Percentiles rank a stretch among this genome's conserved stretches.
phyloP scores from a whole-genome alignment of 2,888 invertebrate species.

The Meteorus colon region DNA sequence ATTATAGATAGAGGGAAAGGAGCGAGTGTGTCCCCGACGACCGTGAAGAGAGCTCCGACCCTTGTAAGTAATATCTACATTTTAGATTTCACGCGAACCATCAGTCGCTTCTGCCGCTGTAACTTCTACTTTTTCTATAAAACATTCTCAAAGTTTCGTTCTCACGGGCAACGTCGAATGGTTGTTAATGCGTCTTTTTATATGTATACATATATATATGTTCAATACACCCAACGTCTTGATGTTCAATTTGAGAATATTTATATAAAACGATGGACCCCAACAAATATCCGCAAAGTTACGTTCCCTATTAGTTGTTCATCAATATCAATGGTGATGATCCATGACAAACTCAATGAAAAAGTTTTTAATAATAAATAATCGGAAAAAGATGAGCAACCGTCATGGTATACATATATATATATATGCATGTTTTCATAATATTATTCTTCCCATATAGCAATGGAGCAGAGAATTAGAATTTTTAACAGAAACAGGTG shows the following conservation, averaged over 20 bases:
- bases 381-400: too few species aligned
- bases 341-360: not conserved
- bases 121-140: slow-evolving; percentile 11
- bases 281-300: not conserved
- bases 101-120: slow-evolving; percentile 9
- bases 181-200: slow-evolving; percentile 2
- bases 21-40: slow-evolving; percentile 45
- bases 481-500: slow-evolving; percentile 54
- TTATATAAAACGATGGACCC: slow-evolving; percentile 13
- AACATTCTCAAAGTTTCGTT: slow-evolving; percentile 24
- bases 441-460: not conserved
- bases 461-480: not conserved
- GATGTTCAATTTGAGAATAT: slow-evolving; percentile 18
- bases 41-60: slow-evolving; percentile 43
- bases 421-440: too few species aligned
- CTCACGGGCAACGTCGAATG: slow-evolving; percentile 8
- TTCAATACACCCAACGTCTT: slow-evolving; percentile 26
- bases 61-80: slow-evolving; percentile 61
- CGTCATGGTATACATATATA: too few species aligned
- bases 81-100: slow-evolving; percentile 60
- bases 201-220: not conserved
- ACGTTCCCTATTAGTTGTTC: not conserved
- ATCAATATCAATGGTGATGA: not conserved
- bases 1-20: slow-evolving; percentile 14
- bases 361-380: too few species aligned